Percentiles rank a stretch among this genome's conserved stretches.
Conservation (phyloP, 2,888 invertebrate genomes). For the Eudemis profundana region DNA sequence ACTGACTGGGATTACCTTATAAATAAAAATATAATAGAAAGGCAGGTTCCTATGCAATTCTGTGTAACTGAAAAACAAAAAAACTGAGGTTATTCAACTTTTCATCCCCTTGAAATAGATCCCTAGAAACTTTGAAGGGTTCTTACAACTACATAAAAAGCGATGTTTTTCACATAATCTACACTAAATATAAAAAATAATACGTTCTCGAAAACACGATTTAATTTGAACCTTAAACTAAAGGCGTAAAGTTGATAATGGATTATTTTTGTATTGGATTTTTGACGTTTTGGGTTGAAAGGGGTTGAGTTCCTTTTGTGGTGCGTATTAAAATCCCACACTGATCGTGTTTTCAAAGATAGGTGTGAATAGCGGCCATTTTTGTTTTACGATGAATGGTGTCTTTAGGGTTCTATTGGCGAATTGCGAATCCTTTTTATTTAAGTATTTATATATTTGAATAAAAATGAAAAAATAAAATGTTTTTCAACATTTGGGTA, state of each 20-base stretch:
- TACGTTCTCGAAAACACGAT: neutral
- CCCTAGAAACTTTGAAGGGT: slow-evolving; percentile 19
- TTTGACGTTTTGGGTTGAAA: neutral
- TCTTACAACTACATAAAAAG: slow-evolving; percentile 23
- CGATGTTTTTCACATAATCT: slow-evolving; percentile 14
- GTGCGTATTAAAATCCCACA: slow-evolving; percentile 31
- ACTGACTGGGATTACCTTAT: no score
- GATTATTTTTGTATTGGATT: neutral
- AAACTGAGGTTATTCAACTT: slow-evolving; percentile 23
- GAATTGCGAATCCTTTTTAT: neutral
- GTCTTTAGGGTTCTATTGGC: slow-evolving; percentile 11
- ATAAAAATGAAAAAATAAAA: no score
- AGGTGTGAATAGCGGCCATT: slow-evolving; percentile 35
- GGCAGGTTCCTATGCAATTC: neutral
- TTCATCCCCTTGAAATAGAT: slow-evolving; percentile 35
- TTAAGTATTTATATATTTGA: no score
- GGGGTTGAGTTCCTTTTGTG: slow-evolving; percentile 14
- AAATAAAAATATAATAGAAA: neutral
- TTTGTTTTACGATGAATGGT: slow-evolving; percentile 23
- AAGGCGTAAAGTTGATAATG: neutral
- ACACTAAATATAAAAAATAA: neutral
- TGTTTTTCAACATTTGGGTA: no score
- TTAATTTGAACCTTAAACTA: neutral
- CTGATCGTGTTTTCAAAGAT: slow-evolving; percentile 34
- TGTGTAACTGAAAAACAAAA: slow-evolving; percentile 16